These are phyloP conservation scores for Octonoba sinensis DNA, from an alignment of 2,888 invertebrate genomes.

Conservation along the genomic window DNA sequence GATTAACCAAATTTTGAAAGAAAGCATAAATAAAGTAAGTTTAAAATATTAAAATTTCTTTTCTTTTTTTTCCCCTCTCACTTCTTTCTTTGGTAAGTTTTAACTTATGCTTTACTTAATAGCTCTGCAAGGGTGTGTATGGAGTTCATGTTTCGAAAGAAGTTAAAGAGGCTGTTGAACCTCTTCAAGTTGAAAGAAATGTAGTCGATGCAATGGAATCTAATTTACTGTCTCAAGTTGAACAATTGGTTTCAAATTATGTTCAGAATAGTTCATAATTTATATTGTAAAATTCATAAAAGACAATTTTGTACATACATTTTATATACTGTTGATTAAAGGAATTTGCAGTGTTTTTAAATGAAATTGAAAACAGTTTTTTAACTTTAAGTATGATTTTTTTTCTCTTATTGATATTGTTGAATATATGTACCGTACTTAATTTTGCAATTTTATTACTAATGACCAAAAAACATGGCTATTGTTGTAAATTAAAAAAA, in stretches of 20 bases:
- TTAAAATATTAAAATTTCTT: no score
- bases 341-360: no score
- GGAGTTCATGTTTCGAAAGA: constrained; percentile 17
- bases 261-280: not conserved
- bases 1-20: no score
- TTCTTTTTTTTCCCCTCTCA: not conserved
- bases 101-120: not conserved
- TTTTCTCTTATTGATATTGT: no score
- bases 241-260: constrained; percentile 24
- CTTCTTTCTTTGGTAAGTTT: not conserved
- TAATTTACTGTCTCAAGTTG: constrained; percentile 35
- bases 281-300: not conserved
- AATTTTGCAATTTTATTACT: no score
- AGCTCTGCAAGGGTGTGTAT: constrained; percentile 32
- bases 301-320: constrained; percentile 3
- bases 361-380: no score
- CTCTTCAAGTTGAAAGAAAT: not conserved
- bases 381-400: no score
- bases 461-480: no score
- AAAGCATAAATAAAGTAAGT: constrained; percentile 23
- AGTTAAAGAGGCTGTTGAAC: constrained; percentile 1
- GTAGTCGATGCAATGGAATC: not conserved
- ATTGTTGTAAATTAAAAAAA: no score
- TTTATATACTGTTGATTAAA: no score
- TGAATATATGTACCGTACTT: no score